Base-by-base conservation (phyloP, 35 echinoderm and acorn worm genomes). In the Ophiothrix spiculata region DNA sequence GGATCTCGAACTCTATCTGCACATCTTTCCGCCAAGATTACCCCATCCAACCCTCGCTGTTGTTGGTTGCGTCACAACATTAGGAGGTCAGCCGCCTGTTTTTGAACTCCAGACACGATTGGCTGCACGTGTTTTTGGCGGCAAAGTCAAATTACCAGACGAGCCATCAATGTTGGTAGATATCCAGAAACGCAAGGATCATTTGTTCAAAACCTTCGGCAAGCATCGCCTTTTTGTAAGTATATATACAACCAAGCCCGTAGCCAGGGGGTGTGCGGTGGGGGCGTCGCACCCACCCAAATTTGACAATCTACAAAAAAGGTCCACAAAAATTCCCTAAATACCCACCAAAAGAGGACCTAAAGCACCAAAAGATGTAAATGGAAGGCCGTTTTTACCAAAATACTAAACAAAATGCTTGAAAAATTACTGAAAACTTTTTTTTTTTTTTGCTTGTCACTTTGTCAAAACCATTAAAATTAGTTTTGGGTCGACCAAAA, bases 141-240 rank as follows among this genome's bases (percentile, higher is more conserved):
- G 88, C 39, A 32, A 69, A 4, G 89, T 90, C 33, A 40, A 35
- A 0, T 79, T 94, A 39, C 92, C 92, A 3, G 74, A 80, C 16
- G 31, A 33, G 38, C 33, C 76, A 19, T 25, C 84, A 32, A 94
- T 94, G 92, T 40, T 86, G 78, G 84, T 73, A n/a, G 92, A 94
- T 35, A 64, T 94, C 75, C 33, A 23, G 3, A 77, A 77, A 28
- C 85, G 86, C 14, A 88, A 80, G 39, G 39, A 86, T 1, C 34
- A 63, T 40, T 54, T 79, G 1, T 92, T 82, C 64, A 79, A 94
- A 56, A 86, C 36, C 32, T 99, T 91, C 56, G 96, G 96, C 56
- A 91, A 94, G 60, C 92, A 89, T 32, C 91, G 86, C 76, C 21
- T 41, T 41, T 63, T 56, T 64, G 42, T 56, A 34, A 83, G 41